Evolutionary conservation across 2,797 vertebrate species (phyloP).

Genomic region (Poecilia gillii): DNA sequence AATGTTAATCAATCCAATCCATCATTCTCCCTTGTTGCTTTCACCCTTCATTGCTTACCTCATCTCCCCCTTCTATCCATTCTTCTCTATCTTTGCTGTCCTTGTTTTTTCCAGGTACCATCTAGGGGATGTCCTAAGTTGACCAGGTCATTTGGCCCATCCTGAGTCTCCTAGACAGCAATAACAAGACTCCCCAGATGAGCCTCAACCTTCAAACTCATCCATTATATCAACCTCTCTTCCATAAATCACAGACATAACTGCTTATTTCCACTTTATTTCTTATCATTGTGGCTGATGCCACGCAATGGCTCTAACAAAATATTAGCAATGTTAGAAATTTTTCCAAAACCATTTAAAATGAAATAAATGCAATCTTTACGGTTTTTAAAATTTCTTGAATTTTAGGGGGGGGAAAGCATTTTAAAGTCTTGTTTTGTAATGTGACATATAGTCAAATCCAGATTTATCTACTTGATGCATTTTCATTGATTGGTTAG

Average conservation of each 20-base stretch:
- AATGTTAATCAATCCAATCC: neutral
- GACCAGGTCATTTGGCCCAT: slow-evolving; percentile 7
- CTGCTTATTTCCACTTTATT: neutral
- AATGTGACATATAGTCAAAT: neutral
- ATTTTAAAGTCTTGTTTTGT: neutral
- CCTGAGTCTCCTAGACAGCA: slow-evolving; percentile 11
- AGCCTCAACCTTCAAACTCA: slow-evolving; percentile 7
- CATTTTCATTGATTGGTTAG: neutral
- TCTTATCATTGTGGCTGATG: neutral
- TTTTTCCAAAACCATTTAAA: neutral
- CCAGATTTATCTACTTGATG: neutral
- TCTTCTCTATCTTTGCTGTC: slow-evolving; percentile 8
- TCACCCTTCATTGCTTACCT: slow-evolving; percentile 5
- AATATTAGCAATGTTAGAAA: neutral
- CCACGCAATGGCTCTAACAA: neutral
- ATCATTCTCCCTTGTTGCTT: slow-evolving; percentile 2
- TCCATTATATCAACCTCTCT: neutral
- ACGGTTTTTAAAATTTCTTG: neutral
- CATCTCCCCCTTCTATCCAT: slow-evolving; percentile 9
- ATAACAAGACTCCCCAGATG: slow-evolving; percentile 8
- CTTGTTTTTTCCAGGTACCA: slow-evolving; percentile 11
- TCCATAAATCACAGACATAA: neutral
- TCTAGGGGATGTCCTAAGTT: neutral
- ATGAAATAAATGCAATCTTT: neutral
- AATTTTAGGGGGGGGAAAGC: neutral